These are phyloP conservation scores for Aphrocallistes beatrix DNA, from an alignment of 37 sponge, comb jelly and placozoan species.

Conservation along the genomic window DNA sequence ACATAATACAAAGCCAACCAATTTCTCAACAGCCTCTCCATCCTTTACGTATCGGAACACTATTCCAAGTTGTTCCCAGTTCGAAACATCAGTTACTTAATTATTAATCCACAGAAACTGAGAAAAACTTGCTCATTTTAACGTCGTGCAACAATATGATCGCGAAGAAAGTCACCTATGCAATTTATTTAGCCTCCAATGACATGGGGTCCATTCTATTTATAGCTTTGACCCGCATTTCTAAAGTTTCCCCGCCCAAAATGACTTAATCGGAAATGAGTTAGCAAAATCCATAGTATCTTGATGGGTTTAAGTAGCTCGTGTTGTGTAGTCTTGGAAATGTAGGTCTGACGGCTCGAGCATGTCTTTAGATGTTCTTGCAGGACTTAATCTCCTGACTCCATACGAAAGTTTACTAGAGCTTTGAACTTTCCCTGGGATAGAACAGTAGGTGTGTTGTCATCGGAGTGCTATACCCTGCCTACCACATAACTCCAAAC, in stretches of 20 bases:
- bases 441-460: background rate
- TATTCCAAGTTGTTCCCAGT: background rate
- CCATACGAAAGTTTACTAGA: background rate
- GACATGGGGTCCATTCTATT: too few species aligned
- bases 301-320: background rate
- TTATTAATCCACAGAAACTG: constrained; percentile 22
- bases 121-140: background rate
- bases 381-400: background rate
- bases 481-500: background rate
- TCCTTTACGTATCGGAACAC: constrained; percentile 4
- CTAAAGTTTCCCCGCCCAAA: too few species aligned
- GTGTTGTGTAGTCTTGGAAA: constrained; percentile 12
- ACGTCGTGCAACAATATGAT: background rate
- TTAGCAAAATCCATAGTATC: too few species aligned
- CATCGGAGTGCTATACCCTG: background rate
- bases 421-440: background rate
- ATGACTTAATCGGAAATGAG: too few species aligned
- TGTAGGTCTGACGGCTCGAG: background rate
- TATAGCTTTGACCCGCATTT: too few species aligned
- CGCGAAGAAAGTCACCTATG: background rate
- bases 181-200: too few species aligned
- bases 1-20: background rate
- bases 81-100: constrained; percentile 17
- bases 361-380: background rate
- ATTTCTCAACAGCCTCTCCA: background rate